Percentiles rank a stretch among this genome's conserved stretches.
Evolutionary conservation across 30 jellyfish, hydroid and myxozoan genomes (phyloP).

Genomic region (Clytia hemisphaerica): DNA sequence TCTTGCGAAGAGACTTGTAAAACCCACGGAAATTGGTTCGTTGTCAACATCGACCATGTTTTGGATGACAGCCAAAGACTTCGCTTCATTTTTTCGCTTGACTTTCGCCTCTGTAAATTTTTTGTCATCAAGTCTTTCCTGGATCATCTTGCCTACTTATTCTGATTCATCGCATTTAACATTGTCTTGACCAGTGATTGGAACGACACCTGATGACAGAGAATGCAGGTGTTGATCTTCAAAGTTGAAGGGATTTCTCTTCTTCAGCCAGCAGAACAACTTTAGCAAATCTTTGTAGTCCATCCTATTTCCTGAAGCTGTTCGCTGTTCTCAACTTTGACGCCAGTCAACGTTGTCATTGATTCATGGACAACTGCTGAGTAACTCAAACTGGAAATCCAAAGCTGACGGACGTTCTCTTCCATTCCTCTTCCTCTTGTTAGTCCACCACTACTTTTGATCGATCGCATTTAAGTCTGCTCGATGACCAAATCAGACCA

Average conservation of each 20-base stretch:
- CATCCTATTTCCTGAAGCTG: slow-evolving; percentile 39
- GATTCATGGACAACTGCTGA: slow-evolving; percentile 40
- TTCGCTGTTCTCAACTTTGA: slow-evolving; percentile 26
- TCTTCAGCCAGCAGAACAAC: slow-evolving; percentile 32
- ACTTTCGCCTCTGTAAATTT: slow-evolving; percentile 29
- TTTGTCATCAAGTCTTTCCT: slow-evolving; percentile 24
- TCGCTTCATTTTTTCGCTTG: slow-evolving; percentile 17
- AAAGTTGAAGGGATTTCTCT: background rate
- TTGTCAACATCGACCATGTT: slow-evolving; percentile 25
- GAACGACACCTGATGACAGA: slow-evolving; percentile 30
- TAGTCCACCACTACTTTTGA: slow-evolving; percentile 41
- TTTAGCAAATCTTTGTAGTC: slow-evolving; percentile 28
- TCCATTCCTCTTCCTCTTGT: slow-evolving; percentile 46
- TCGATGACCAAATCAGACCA: slow-evolving; percentile 50
- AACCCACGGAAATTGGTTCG: slow-evolving; percentile 15
- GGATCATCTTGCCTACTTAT: slow-evolving; percentile 23
- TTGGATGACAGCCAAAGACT: slow-evolving; percentile 19
- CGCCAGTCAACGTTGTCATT: slow-evolving; percentile 35
- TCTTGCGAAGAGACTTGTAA: slow-evolving; percentile 36
- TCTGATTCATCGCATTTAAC: slow-evolving; percentile 52
- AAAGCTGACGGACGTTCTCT: slow-evolving; percentile 27
- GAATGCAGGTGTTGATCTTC: background rate
- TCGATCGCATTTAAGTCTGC: slow-evolving; percentile 34
- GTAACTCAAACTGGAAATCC: slow-evolving; percentile 19
- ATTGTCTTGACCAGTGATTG: slow-evolving; percentile 35